Percentiles rank a stretch among this genome's conserved stretches.
Evolutionary conservation across 1,140 invertebrate species (phyloP).

Genomic region (Anthonomus grandis): DNA sequence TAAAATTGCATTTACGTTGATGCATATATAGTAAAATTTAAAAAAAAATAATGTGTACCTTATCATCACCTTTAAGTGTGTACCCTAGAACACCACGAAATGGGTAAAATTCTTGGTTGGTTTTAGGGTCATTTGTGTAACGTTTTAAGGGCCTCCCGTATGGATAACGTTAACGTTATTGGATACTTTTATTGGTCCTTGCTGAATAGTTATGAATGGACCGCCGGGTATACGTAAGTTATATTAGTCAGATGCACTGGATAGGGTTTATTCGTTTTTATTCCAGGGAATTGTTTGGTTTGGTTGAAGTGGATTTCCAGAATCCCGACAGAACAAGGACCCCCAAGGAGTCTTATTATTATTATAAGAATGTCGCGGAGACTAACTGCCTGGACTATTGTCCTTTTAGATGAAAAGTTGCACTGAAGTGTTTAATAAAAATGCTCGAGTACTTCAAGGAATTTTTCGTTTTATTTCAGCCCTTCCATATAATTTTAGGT

Average conservation of each 20-base stretch:
- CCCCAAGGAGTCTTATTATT: conserved; percentile 26
- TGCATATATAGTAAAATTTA: too few relatives aligned
- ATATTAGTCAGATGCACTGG: background rate
- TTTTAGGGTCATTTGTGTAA: conserved; percentile 26
- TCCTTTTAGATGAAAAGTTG: background rate
- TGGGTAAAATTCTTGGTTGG: background rate
- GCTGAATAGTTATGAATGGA: conserved; percentile 31
- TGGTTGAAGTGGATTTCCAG: conserved; percentile 29
- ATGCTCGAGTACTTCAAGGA: too few relatives aligned
- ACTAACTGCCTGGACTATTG: conserved; percentile 9
- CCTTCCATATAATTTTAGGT: too few relatives aligned
- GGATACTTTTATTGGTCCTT: conserved; percentile 28
- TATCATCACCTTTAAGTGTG: too few relatives aligned
- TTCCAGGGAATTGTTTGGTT: conserved; percentile 28
- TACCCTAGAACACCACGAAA: background rate
- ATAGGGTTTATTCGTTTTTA: background rate
- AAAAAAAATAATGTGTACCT: too few relatives aligned
- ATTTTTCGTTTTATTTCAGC: too few relatives aligned
- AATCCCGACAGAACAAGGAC: conserved; percentile 21
- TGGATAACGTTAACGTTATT: conserved; percentile 25
- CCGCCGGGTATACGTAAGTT: conserved; percentile 27
- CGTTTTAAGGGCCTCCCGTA: conserved; percentile 30
- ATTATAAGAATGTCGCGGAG: conserved; percentile 8
- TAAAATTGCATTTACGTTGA: too few relatives aligned
- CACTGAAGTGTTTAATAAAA: background rate